A percentile compares a stretch with the other conserved stretches of the same genome.
These are phyloP conservation scores for Agapostemon virescens DNA, from an alignment of 2,888 invertebrate genomes.

Conservation along the genomic window DNA sequence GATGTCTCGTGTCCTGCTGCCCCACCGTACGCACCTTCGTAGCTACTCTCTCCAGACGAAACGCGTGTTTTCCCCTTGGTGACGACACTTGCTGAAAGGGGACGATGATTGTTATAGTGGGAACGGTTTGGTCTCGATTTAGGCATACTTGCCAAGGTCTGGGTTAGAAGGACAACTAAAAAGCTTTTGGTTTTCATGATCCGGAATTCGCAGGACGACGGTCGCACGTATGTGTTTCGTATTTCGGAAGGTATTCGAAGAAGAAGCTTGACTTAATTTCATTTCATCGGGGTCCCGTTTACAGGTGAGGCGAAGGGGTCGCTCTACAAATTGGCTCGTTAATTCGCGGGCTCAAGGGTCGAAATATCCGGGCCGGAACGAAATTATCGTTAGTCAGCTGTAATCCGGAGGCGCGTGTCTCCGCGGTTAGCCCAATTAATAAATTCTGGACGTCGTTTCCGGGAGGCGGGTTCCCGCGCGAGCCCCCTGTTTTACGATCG, in stretches of 20 bases:
- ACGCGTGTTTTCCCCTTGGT: no score
- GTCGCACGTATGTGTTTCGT: neutral
- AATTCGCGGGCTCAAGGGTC: constrained; percentile 15
- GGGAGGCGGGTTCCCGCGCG: constrained; percentile 1
- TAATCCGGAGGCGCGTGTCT: constrained; percentile 14
- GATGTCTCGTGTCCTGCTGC: no score
- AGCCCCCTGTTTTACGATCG: constrained; percentile 32
- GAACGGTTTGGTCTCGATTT: no score
- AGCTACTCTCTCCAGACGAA: no score
- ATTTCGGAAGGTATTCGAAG: neutral
- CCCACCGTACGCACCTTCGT: no score
- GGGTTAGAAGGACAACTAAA: no score
- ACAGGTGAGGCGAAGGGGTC: neutral
- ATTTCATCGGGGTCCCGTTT: neutral
- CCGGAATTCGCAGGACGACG: no score
- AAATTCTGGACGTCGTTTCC: constrained; percentile 26
- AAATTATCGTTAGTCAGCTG: constrained; percentile 38
- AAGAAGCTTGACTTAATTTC: neutral
- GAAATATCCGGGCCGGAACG: constrained; percentile 16
- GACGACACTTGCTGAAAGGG: no score
- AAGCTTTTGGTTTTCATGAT: no score
- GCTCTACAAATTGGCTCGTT: constrained; percentile 8
- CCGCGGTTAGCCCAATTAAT: constrained; percentile 40
- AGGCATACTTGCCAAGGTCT: no score
- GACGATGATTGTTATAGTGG: no score